A percentile compares a stretch with the other conserved stretches of the same genome.
Conservation (phyloP, 2,797 vertebrate species). For the Okamejei kenojei region DNA sequence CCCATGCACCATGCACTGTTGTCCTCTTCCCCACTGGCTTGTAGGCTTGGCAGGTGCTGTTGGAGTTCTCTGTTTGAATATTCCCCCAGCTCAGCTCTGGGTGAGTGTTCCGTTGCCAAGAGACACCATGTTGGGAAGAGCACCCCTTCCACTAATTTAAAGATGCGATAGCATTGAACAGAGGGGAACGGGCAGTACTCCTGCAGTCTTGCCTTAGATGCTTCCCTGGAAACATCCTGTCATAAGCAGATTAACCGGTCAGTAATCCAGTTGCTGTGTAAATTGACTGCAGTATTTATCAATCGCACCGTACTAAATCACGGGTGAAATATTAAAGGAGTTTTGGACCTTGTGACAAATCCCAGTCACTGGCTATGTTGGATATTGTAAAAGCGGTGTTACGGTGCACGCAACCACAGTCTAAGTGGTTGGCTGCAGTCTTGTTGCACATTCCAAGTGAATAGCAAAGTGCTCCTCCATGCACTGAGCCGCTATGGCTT, state of each 20-base stretch:
- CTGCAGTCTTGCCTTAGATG: not conserved
- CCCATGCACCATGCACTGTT: too few relatives aligned
- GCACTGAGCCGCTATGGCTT: not conserved
- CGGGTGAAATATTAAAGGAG: not conserved
- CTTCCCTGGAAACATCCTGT: not conserved
- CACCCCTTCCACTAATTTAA: not conserved
- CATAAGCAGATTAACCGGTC: not conserved
- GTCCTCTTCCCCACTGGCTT: too few relatives aligned
- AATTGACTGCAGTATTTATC: not conserved
- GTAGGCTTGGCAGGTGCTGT: too few relatives aligned
- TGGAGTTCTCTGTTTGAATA: too few relatives aligned
- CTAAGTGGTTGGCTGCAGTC: not conserved
- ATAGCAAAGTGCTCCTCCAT: not conserved
- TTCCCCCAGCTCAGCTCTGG: not conserved
- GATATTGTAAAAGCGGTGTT: not conserved
- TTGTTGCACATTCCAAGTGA: not conserved
- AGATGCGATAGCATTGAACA: not conserved
- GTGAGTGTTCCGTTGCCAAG: not conserved
- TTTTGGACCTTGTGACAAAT: not conserved
- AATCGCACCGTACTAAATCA: not conserved
- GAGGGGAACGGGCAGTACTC: not conserved
- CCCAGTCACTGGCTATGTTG: not conserved
- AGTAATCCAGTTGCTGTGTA: not conserved
- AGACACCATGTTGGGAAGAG: not conserved
- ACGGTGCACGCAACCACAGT: not conserved